Evolutionary conservation across 2,797 vertebrate species (phyloP).

Genomic region (Onychomys arenicola): DNA sequence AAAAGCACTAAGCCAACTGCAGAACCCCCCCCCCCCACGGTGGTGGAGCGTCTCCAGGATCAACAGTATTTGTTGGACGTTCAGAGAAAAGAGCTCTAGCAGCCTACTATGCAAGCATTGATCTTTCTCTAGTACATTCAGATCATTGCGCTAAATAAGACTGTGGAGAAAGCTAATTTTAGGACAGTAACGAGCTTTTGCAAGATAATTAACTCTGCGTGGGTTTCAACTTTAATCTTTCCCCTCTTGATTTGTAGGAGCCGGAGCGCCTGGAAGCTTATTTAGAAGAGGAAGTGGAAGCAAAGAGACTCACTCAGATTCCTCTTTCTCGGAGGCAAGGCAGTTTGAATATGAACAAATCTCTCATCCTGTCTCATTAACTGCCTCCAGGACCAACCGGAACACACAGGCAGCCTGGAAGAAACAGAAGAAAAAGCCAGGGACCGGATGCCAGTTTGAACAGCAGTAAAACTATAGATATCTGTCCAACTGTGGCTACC

Average conservation of each 20-base stretch:
- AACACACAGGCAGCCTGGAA: conserved; percentile 30
- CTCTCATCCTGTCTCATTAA: conserved; percentile 45
- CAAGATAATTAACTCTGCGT: conserved; percentile 74
- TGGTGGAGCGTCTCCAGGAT: background rate
- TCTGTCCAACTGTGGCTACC: background rate
- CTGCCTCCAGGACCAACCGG: background rate
- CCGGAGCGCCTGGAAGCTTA: conserved; percentile 54
- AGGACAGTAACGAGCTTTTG: conserved; percentile 66
- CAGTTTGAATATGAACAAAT: conserved; percentile 50
- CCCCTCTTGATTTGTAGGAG: conserved; percentile 69
- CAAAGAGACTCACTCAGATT: conserved; percentile 60
- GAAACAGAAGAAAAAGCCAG: conserved; percentile 17
- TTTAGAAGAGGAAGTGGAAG: conserved; percentile 73
- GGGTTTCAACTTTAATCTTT: conserved; percentile 61
- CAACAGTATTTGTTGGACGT: background rate
- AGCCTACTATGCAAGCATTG: conserved; percentile 44
- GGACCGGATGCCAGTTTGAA: background rate
- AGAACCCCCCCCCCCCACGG: background rate
- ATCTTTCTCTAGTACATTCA: conserved; percentile 37
- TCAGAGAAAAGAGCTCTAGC: conserved; percentile 49
- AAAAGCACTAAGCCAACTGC: background rate
- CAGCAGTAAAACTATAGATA: background rate
- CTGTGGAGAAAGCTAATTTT: conserved; percentile 74
- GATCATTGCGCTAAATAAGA: conserved; percentile 66
- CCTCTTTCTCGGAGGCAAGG: conserved; percentile 48